These are phyloP conservation scores for Phoeniculus purpureus DNA, from an alignment of 2,797 vertebrate genomes.

Conservation along the genomic window DNA sequence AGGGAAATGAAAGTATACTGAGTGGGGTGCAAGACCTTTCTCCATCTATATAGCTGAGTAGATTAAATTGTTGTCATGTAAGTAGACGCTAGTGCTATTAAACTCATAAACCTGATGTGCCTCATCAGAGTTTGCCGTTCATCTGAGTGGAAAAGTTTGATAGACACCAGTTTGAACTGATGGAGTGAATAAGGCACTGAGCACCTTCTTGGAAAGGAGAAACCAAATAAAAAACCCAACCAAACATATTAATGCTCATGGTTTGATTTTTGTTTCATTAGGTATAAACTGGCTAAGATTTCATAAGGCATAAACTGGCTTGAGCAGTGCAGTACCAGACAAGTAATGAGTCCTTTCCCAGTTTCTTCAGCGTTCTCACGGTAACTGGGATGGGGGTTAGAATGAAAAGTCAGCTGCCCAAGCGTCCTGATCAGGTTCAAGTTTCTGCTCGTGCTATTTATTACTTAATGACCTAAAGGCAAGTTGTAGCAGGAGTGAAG, in stretches of 20 bases:
- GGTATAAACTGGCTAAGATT: background rate
- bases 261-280: background rate
- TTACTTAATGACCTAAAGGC: background rate
- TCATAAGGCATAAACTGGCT: background rate
- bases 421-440: rapidly evolving
- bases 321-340: background rate
- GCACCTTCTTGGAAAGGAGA: background rate
- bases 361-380: rapidly evolving
- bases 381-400: background rate
- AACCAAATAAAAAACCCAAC: background rate
- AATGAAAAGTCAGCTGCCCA: background rate
- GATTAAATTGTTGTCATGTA: background rate
- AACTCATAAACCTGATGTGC: background rate
- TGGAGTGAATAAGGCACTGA: background rate
- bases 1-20: background rate
- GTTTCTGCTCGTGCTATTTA: background rate
- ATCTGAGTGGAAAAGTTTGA: background rate
- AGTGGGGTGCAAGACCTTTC: background rate
- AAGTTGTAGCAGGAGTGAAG: background rate
- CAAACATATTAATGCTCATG: background rate
- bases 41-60: background rate
- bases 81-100: background rate
- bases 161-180: background rate
- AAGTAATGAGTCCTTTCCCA: background rate
- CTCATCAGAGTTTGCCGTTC: background rate